phyloP scores from a whole-genome alignment of 2,113 vertebrate species.

The Sinocyclocheilus grahami region DNA sequence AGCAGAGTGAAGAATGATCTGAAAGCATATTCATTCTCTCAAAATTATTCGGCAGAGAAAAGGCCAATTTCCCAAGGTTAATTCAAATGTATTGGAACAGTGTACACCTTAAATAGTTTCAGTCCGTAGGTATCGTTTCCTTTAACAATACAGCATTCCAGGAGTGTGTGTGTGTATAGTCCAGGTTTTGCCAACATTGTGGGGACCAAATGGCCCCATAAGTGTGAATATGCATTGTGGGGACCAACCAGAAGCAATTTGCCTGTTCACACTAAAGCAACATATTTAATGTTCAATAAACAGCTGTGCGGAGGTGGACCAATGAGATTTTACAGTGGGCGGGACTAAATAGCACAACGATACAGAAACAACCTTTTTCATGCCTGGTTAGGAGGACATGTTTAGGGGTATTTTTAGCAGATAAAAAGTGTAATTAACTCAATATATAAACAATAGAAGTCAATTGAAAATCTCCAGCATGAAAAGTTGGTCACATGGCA shows the following conservation, averaged over 20 bases:
- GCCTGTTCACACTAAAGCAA: no score
- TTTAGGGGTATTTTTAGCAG: neutral
- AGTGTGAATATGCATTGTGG: neutral
- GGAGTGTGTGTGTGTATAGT: neutral
- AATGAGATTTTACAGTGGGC: neutral
- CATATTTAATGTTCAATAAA: neutral
- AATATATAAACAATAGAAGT: neutral
- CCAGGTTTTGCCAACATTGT: neutral
- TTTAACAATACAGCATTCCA: neutral
- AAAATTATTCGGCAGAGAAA: neutral
- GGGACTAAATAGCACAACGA: neutral
- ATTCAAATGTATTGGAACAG: neutral
- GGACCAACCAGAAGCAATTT: neutral
- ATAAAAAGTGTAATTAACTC: neutral
- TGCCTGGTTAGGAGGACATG: neutral
- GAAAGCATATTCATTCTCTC: neutral
- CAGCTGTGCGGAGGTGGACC: neutral
- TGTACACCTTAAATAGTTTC: neutral
- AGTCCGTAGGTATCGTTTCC: neutral
- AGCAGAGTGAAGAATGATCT: neutral
- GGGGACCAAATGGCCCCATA: neutral
- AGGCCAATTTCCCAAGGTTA: neutral
- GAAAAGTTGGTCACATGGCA: constrained; percentile 5
- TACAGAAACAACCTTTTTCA: neutral
- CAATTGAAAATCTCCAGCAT: neutral